Percentiles rank a stretch among this genome's conserved stretches.
These are phyloP conservation scores for Acrobasis consociella DNA, from an alignment of 2,888 invertebrate species.

Conservation along the genomic window DNA sequence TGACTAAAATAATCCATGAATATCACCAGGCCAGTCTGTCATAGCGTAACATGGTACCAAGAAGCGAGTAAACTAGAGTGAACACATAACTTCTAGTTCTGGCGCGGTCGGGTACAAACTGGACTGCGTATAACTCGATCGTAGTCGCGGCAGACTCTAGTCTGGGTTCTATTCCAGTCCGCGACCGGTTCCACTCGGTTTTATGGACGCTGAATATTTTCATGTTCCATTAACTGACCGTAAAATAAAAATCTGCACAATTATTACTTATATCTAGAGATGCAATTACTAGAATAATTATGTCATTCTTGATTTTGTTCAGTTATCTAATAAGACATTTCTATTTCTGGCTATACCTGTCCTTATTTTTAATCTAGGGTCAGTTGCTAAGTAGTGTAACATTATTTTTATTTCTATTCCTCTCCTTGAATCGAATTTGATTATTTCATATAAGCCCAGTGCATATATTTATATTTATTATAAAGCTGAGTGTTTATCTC, in stretches of 20 bases:
- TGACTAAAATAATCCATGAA: neutral
- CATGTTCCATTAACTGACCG: constrained; percentile 39
- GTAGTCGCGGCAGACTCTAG: constrained; percentile 22
- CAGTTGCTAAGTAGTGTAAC: too few relatives aligned
- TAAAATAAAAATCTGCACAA: constrained; percentile 22
- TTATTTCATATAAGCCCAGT: too few relatives aligned
- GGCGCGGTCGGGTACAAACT: constrained; percentile 18
- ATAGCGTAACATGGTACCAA: neutral
- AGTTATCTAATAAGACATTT: too few relatives aligned
- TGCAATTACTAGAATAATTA: too few relatives aligned
- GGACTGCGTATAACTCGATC: constrained; percentile 28
- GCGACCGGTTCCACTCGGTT: constrained; percentile 45
- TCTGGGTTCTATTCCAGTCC: constrained; percentile 36
- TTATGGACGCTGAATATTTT: constrained; percentile 40
- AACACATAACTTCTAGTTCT: constrained; percentile 17
- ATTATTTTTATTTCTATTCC: too few relatives aligned
- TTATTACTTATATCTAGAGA: neutral
- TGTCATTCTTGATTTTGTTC: too few relatives aligned
- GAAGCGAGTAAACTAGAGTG: neutral
- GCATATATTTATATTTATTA: too few relatives aligned
- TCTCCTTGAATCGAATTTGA: too few relatives aligned
- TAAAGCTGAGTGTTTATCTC: too few relatives aligned
- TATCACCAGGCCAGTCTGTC: neutral
- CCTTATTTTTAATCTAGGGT: too few relatives aligned
- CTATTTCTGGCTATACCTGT: too few relatives aligned